A percentile compares a stretch with the other conserved stretches of the same genome.
Conservation (phyloP, 1,140 invertebrate species). For the Xylocopa sonorina region DNA sequence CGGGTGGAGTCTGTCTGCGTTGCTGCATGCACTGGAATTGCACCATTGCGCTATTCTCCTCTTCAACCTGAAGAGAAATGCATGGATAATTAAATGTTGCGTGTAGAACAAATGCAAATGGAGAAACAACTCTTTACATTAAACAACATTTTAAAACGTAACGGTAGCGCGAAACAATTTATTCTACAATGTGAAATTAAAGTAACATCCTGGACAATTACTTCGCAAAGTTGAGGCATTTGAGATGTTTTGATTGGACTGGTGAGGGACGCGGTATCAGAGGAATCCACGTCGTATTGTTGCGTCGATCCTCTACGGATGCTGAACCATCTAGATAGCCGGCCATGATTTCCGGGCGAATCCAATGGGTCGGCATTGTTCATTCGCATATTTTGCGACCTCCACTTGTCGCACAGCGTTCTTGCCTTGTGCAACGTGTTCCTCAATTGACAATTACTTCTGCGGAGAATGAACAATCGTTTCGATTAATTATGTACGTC, state of each 20-base stretch:
- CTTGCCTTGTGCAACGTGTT: slow-evolving; percentile 87
- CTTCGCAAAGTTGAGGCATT: slow-evolving; percentile 91
- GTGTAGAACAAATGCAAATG: no score
- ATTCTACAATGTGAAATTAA: background rate
- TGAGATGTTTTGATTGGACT: slow-evolving; percentile 77
- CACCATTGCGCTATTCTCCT: slow-evolving; percentile 85
- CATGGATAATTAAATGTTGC: background rate
- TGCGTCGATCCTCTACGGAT: slow-evolving; percentile 90
- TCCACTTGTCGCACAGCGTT: slow-evolving; percentile 88
- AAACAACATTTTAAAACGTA: no score
- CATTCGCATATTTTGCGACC: slow-evolving; percentile 80
- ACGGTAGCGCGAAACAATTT: background rate
- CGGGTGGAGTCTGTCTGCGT: slow-evolving; percentile 87
- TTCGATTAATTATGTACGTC: background rate
- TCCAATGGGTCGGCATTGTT: slow-evolving; percentile 82
- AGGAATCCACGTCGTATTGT: slow-evolving; percentile 87
- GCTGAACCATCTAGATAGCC: slow-evolving; percentile 92
- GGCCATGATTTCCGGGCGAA: slow-evolving; percentile 83
- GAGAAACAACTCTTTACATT: no score
- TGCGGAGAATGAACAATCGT: slow-evolving; percentile 67
- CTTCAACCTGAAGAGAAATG: slow-evolving; percentile 80
- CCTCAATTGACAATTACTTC: slow-evolving; percentile 86
- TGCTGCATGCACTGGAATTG: slow-evolving; percentile 81
- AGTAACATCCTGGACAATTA: slow-evolving; percentile 72
- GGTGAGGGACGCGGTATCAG: slow-evolving; percentile 76